Evolutionary conservation across 1,140 invertebrate species (phyloP).

Genomic region (Elymnias hypermnestra): DNA sequence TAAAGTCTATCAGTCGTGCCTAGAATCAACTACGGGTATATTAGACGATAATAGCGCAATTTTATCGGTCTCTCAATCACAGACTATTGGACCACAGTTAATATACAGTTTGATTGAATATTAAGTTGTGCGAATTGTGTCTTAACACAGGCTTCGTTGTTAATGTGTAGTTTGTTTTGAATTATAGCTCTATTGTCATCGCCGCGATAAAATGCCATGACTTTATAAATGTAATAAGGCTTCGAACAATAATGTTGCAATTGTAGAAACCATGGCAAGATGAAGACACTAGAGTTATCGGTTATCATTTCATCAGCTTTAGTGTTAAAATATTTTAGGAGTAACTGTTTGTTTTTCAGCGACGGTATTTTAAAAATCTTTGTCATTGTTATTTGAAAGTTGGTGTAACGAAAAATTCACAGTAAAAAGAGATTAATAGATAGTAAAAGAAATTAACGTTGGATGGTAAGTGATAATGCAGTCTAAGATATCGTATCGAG

Average conservation of each 20-base stretch:
- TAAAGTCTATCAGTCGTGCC: background rate
- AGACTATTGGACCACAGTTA: background rate
- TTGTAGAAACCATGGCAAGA: too few relatives aligned
- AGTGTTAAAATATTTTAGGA: too few relatives aligned
- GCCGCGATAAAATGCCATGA: background rate
- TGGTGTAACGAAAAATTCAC: too few relatives aligned
- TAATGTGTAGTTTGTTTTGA: background rate
- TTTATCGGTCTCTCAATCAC: slow-evolving; percentile 1
- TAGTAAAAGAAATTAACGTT: too few relatives aligned
- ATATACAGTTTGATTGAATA: slow-evolving; percentile 1
- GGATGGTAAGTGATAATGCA: too few relatives aligned
- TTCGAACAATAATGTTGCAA: too few relatives aligned
- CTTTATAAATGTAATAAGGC: background rate
- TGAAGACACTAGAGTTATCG: background rate
- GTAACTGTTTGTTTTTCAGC: too few relatives aligned
- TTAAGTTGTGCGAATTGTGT: background rate
- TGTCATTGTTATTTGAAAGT: too few relatives aligned
- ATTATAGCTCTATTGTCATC: background rate
- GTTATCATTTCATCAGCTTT: too few relatives aligned
- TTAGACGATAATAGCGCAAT: background rate
- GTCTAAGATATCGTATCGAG: too few relatives aligned
- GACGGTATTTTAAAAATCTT: too few relatives aligned
- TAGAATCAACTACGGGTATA: background rate
- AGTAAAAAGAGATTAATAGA: too few relatives aligned
- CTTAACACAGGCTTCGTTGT: background rate